Base-by-base conservation (phyloP, 1,140 invertebrate genomes). In the Vollenhovia emeryi region DNA sequence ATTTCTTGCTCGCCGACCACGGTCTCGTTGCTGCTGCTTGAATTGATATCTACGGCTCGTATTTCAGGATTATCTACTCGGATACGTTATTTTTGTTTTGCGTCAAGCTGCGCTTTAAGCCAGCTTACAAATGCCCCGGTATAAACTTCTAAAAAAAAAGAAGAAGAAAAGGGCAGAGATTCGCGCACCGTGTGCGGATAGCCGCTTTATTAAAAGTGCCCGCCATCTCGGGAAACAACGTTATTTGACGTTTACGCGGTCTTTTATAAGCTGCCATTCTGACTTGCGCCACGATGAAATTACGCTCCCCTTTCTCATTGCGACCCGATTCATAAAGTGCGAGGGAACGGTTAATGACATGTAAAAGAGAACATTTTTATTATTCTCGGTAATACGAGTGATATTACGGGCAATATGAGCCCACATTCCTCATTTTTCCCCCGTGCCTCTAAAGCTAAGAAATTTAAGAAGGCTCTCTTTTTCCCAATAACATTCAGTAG, bases 61-160 rank as follows among this genome's bases (percentile, higher is more conserved):
- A 73, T 71, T 73, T 82, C 66, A 73, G 66, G 78, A 82, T 82
- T 57, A 73, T 59, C 78, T 36, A 52, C 75, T 52, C 36, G 50
- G 52, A 27, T 24, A 43, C 7, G 21, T 71, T 52, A 82, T 57
- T 71, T 82, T 82, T 71, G 66, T 71, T 57, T 80, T 21, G 78
- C 66, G 50, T 43, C 66, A 69, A 71, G 48, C 50, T 24, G 18
- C 50, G 64, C 11, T 69, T 66, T 71, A 71, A 80, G 62, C 78
- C 55, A 50, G 24, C 55, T 82, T 57, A 73, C 50, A 57, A 57
- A 71, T 71, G 66, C 21, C 6, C 1, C 24, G 18, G 9, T 21
- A 68, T 69, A 57, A 71, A 30, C 7, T 55, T 27, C 3, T 33
- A 66, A 21, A 33, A 62, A 62, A 48, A 64, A 15, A 33, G 15